Evolutionary conservation across 2,797 vertebrate genomes (phyloP), one percentile per base, ranked within the genome.

Genomic region (Clarias laeviceps): DNA sequence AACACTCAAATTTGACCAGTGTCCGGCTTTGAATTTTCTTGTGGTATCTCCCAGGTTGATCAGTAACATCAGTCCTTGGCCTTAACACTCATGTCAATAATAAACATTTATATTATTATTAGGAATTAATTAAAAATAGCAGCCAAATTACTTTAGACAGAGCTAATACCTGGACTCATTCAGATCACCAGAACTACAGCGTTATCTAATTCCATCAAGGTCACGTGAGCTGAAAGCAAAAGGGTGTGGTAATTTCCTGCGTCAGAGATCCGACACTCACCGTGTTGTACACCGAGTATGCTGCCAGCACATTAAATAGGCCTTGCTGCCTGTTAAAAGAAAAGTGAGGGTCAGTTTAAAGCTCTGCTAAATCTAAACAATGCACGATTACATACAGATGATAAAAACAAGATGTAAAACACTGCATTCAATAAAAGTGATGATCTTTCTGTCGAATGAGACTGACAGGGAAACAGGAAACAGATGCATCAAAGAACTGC

Each of bases 211-310:
- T 24, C 24, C 18, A 34, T 77, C 29, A 40, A 17, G 32, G 22
- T 11, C 12, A 61, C 61, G 57, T 24, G 32, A 78, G 29, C 6
- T 78, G 5, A 37, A n/a, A 37, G 8, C 27, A 32, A 57, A 56
- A 20, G 73, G 40, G 40, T 20, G 20, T 9, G 29, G 87, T 45
- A 24, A 79, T 17, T 85, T 76, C 84, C 62, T 54, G 18, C 61
- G 54, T 92, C 88, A 89, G 72, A 78, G 57, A 91, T 92, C 83
- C 5, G 54, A 80, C 88, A 92, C 96, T 96, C 90, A 98, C 97
- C 65, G 96, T 96, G 92, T 98, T 97, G 93, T 97, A 98, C 88
- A 98, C 96, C 0, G 97, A 98, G 89, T 98, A 97, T 0, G 97
- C 97, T 22, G 97, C 94, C 8, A 98, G 93, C 81, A 98, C 96